Percentiles rank a stretch among this genome's conserved stretches.
Evolutionary conservation across 2,888 invertebrate genomes (phyloP).

Genomic region (Vanessa cardui): DNA sequence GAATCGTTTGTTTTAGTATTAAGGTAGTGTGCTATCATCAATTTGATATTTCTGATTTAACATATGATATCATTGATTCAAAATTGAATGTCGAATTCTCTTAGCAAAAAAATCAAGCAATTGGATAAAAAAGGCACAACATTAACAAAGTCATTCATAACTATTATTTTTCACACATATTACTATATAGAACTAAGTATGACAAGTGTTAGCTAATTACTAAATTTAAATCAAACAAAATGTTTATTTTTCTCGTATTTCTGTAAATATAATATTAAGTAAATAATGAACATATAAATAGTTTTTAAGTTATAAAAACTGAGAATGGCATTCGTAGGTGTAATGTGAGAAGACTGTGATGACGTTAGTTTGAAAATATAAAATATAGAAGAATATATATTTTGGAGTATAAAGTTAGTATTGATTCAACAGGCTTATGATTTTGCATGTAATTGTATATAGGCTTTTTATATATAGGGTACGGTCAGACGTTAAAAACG

Average conservation of each 20-base stretch:
- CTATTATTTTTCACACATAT: not conserved
- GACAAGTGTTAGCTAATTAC: not conserved
- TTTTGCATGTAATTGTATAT: slow-evolving; percentile 33
- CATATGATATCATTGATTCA: not conserved
- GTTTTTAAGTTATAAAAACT: slow-evolving; percentile 27
- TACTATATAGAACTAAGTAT: not conserved
- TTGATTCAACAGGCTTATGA: slow-evolving; percentile 22
- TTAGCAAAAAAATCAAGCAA: no score
- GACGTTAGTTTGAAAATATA: slow-evolving; percentile 44
- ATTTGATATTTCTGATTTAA: not conserved
- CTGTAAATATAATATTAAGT: slow-evolving; percentile 27
- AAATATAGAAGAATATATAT: slow-evolving; percentile 17
- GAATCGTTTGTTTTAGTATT: not conserved
- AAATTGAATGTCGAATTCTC: not conserved
- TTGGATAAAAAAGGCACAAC: not conserved
- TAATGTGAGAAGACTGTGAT: slow-evolving; percentile 81
- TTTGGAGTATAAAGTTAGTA: slow-evolving; percentile 21
- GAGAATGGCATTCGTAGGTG: slow-evolving; percentile 50
- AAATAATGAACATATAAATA: slow-evolving; percentile 29
- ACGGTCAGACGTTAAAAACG: slow-evolving; percentile 34
- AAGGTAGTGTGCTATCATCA: not conserved
- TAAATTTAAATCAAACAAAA: not conserved
- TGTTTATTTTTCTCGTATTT: slow-evolving; percentile 2
- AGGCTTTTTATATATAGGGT: slow-evolving; percentile 31
- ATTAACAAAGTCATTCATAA: not conserved